These are phyloP conservation scores for Notamacropus eugenii DNA, from an alignment of 2,797 vertebrate species.

Conservation along the genomic window DNA sequence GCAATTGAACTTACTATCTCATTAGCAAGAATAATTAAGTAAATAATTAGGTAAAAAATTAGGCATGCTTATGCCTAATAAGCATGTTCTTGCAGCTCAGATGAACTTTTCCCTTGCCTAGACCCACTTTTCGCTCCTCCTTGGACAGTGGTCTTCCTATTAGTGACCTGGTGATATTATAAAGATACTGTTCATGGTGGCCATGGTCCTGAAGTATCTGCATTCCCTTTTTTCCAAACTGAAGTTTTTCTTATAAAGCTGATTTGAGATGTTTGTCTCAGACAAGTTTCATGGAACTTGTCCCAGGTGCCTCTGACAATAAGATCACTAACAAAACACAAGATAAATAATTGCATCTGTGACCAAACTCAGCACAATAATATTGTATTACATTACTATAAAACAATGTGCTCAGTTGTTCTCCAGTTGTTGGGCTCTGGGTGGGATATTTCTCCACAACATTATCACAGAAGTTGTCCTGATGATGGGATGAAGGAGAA, in stretches of 20 bases:
- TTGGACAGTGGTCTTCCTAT: neutral
- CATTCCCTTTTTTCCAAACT: neutral
- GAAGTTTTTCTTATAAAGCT: neutral
- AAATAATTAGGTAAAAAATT: neutral
- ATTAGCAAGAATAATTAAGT: neutral
- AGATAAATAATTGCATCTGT: neutral
- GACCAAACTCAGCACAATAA: neutral
- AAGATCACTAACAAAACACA: neutral
- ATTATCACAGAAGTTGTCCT: conserved; percentile 57
- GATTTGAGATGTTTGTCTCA: neutral
- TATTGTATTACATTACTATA: neutral
- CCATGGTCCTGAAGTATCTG: neutral
- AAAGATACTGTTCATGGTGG: neutral
- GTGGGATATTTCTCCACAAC: conserved; percentile 53
- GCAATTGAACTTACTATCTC: neutral
- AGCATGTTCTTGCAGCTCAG: neutral
- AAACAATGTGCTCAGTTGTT: neutral
- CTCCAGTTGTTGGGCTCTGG: neutral
- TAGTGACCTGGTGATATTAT: neutral
- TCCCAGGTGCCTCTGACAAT: neutral
- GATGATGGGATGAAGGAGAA: conserved; percentile 52
- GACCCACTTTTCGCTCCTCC: neutral
- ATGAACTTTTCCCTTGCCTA: neutral
- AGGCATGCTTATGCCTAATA: neutral
- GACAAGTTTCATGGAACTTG: neutral